Conservation (phyloP, 1,140 invertebrate genomes). For the Triops cancriformis region DNA sequence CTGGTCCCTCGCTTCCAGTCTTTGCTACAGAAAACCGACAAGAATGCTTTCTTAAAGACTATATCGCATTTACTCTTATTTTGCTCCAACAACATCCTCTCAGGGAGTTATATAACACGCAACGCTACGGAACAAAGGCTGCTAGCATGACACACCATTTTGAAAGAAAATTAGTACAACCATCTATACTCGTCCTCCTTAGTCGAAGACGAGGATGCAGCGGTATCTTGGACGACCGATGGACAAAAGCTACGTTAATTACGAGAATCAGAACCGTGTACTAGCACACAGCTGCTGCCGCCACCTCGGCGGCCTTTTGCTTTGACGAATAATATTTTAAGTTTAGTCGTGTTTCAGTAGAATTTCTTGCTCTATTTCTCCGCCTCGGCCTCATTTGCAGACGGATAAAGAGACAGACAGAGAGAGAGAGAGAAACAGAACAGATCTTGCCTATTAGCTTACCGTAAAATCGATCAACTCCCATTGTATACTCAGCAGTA, state of each 20-base stretch:
- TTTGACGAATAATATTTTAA: not conserved
- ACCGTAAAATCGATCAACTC: constrained; percentile 1
- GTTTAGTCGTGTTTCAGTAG: not conserved
- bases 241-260: constrained; percentile 1
- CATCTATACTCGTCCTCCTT: not conserved
- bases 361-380: not conserved
- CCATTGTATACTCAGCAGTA: not conserved
- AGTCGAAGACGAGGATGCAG: not conserved
- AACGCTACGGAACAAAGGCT: not conserved
- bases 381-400: not conserved
- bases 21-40: not conserved
- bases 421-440: not conserved
- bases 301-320: not conserved
- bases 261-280: not conserved
- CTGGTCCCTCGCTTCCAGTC: not conserved
- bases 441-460: constrained; percentile 13
- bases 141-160: not conserved
- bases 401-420: not conserved
- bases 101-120: not conserved
- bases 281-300: not conserved
- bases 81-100: not conserved
- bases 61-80: not conserved
- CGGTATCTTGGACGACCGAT: not conserved
- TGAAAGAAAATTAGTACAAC: not conserved
- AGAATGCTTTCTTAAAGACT: not conserved